Evolutionary conservation across 2,113 vertebrate genomes (phyloP).

Genomic region (Syngnathus floridae): DNA sequence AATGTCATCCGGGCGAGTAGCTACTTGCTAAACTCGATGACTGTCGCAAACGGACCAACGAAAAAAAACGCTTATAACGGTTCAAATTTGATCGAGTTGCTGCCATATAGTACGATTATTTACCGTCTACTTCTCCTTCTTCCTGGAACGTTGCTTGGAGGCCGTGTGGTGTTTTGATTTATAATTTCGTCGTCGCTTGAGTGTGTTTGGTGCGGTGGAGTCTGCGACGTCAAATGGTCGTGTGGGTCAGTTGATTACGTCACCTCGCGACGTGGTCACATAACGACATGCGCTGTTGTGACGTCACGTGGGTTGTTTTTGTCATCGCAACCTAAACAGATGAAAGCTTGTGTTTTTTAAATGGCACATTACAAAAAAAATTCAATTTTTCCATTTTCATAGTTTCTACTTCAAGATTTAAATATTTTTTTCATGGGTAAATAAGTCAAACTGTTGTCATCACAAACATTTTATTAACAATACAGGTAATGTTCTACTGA

Average conservation of each 20-base stretch:
- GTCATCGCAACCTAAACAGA: background rate
- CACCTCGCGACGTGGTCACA: slow-evolving; percentile 27
- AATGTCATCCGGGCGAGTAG: background rate
- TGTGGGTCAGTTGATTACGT: slow-evolving; percentile 27
- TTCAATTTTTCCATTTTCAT: background rate
- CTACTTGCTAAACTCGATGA: background rate
- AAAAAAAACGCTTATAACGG: background rate
- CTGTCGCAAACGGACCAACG: background rate
- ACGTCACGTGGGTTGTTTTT: background rate
- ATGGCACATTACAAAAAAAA: too few species aligned
- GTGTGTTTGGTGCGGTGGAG: background rate
- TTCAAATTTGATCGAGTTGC: background rate
- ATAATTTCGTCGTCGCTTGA: too few species aligned
- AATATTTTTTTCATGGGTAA: background rate
- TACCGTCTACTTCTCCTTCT: background rate
- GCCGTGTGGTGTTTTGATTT: background rate
- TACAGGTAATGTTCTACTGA: background rate
- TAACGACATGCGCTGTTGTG: slow-evolving; percentile 21
- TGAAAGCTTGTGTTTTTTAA: background rate
- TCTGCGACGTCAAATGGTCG: background rate
- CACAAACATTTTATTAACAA: background rate
- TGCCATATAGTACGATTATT: background rate
- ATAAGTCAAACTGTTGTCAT: background rate
- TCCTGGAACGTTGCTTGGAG: background rate
- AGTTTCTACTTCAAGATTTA: background rate